These are phyloP conservation scores for Syngnathus floridae DNA, from an alignment of 2,113 vertebrate species.

Conservation along the genomic window DNA sequence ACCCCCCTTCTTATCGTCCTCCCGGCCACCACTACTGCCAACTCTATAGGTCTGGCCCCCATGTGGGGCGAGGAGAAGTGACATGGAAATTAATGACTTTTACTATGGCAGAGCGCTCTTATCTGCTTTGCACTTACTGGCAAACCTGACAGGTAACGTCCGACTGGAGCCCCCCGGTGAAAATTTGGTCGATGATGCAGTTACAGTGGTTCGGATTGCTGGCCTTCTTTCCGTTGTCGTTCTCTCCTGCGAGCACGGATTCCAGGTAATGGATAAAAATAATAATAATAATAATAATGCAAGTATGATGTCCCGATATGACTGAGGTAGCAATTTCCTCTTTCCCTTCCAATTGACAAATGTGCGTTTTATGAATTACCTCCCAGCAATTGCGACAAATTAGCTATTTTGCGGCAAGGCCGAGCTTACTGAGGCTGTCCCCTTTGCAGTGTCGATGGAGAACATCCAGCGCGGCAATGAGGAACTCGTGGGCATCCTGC, in stretches of 20 bases:
- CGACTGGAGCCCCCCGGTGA: slow-evolving; percentile 93
- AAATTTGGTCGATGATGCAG: slow-evolving; percentile 99
- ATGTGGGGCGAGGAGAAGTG: slow-evolving; percentile 8
- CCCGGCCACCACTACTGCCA: slow-evolving; percentile 9
- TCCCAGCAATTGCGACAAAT: not conserved
- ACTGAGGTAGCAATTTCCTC: slow-evolving; percentile 2
- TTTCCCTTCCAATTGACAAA: not conserved
- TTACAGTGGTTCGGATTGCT: slow-evolving; percentile 98
- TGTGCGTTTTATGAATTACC: not conserved
- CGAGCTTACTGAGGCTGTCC: slow-evolving; percentile 66
- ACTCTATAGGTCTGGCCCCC: slow-evolving; percentile 35
- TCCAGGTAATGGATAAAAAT: too few species aligned
- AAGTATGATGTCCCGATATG: too few species aligned
- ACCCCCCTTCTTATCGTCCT: not conserved
- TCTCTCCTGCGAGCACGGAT: slow-evolving; percentile 70
- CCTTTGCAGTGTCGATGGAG: slow-evolving; percentile 98
- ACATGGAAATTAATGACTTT: slow-evolving; percentile 8
- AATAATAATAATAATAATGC: too few species aligned
- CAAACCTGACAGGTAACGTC: slow-evolving; percentile 97
- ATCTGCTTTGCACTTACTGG: slow-evolving; percentile 76
- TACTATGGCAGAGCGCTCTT: not conserved
- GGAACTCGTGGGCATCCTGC: slow-evolving; percentile 98
- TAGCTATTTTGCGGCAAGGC: not conserved
- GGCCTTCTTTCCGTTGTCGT: slow-evolving; percentile 92
- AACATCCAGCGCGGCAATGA: slow-evolving; percentile 96